Evolutionary conservation across 2,113 vertebrate species (phyloP), one percentile per base, ranked within the genome.

Genomic region (Lichenostomus cassidix): DNA sequence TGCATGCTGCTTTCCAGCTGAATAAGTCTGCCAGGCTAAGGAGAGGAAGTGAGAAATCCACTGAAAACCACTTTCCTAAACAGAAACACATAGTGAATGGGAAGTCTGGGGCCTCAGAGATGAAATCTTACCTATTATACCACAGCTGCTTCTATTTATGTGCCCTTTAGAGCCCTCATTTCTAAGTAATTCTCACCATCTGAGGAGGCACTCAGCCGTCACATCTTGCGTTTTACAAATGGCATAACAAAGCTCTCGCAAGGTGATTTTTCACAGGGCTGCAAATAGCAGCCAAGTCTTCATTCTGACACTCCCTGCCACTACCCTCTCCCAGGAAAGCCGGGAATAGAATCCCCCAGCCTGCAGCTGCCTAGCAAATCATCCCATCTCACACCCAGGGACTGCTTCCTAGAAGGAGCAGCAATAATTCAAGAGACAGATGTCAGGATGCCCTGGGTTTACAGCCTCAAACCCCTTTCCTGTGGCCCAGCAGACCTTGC

Each of bases 141-240:
- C 79, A 81, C 90, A 92, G 94, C 90, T 96, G 93, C 87, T 94
- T 95, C 67, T 92, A 95, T 97, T 94, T 95, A 91, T 96, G 93
- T 95, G 94, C 82, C 92, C 95, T 94, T 97, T 97, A 85, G 71
- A 88, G 84, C 82, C 59, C 87, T 95, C 90, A 88, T 95, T 94
- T 91, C 87, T 90, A 91, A 95, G 95, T 80, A 83, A 94, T 95
- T 95, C 90, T 91, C 95, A 95, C 95, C 94, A 94, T 83, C 89
- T 85, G 90, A 87, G 90, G 77, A 95, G 82, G 78, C 71, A 63
- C 82, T 93, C 90, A 88, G 85, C 82, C 68, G 0, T 97, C 95
- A 88, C 85, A 80, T 70, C 67, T 23, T 92, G 82, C 90, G 91
- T 91, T 96, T 96, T 95, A 96, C 85, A 94, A 96, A 96, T 91